A percentile compares a stretch with the other conserved stretches of the same genome.
Evolutionary conservation across 2,888 invertebrate genomes (phyloP).

Genomic region (Napeogenes sylphis): DNA sequence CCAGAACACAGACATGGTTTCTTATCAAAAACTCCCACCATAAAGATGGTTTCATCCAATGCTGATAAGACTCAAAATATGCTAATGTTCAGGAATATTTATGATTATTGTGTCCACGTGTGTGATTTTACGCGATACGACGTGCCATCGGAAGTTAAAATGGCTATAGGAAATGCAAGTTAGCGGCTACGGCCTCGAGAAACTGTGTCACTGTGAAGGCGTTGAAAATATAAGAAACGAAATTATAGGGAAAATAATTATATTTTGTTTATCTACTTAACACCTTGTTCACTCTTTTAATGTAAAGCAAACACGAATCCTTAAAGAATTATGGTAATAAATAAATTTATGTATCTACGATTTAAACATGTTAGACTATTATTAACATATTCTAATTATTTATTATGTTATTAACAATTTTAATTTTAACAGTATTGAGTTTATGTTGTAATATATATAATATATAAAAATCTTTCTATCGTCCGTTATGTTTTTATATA

Average conservation of each 20-base stretch:
- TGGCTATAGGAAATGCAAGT: constrained; percentile 25
- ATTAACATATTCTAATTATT: too few relatives aligned
- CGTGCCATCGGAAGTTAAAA: constrained; percentile 25
- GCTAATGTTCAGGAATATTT: constrained; percentile 23
- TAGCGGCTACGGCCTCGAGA: constrained; percentile 16
- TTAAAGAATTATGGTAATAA: too few relatives aligned
- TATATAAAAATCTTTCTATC: too few relatives aligned
- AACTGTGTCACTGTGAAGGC: constrained; percentile 16
- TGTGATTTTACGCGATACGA: constrained; percentile 17
- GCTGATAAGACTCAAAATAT: constrained; percentile 22
- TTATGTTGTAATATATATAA: too few relatives aligned
- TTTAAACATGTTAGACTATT: too few relatives aligned
- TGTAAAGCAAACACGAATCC: too few relatives aligned
- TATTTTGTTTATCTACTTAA: too few relatives aligned
- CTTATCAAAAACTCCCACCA: constrained; percentile 10
- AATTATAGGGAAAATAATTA: neutral
- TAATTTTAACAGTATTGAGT: too few relatives aligned
- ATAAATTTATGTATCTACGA: too few relatives aligned
- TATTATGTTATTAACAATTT: too few relatives aligned
- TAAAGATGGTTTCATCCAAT: constrained; percentile 10
- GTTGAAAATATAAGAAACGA: constrained; percentile 11
- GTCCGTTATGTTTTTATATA: too few relatives aligned
- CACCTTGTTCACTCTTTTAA: too few relatives aligned
- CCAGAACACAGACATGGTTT: neutral
- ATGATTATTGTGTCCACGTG: constrained; percentile 19